Evolutionary conservation across 2,888 invertebrate genomes (phyloP), one percentile per base, ranked within the genome.

Genomic region (Didymodactylos carnosus): DNA sequence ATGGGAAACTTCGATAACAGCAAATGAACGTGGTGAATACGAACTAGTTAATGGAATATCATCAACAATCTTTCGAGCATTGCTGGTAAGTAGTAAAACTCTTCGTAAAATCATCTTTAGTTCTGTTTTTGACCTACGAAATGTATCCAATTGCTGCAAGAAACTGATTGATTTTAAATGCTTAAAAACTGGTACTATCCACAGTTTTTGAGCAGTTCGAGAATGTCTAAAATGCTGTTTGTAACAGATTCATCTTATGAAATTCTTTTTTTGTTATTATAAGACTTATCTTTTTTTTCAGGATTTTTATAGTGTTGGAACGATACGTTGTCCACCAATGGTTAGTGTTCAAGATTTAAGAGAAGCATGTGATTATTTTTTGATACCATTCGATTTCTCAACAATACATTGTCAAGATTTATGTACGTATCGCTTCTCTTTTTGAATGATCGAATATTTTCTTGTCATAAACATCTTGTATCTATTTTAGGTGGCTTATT

Each of bases 11-110:
- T 91, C 92, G 0, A 90, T 92, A 80, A n/a, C 35, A 10, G 89
- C 94, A 0, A 99, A 98, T 82, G 94, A 94, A 78, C 86, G 93
- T 5, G 95, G 97, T 1, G 98, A 98, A 82, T 97, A 91, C 82
- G 94, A 95, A 80, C 92, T 94, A 1, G 95, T 94, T 1, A 95
- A 97, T 78, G 97, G 97, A 1, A 91, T 98, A 78, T 91, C 94
- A 11, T 92, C 97, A 0, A 89, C 90, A 39, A 91, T 95, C 29
- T 98, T 98, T 83, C 87, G 94, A 69, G 91, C 94, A 0, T 92
- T 98, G 79, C 85, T 98, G 80, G 86, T 62, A 62, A 35, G 10
- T 16, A 53, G 10, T 27, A 5, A 49, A 49, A 23, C n/a, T n/a
- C 7, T 11, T 8, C 16, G n/a, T n/a, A n/a, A n/a, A n/a, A n/a